Conservation (phyloP, 2,888 invertebrate genomes). For the Buathra laborator region DNA sequence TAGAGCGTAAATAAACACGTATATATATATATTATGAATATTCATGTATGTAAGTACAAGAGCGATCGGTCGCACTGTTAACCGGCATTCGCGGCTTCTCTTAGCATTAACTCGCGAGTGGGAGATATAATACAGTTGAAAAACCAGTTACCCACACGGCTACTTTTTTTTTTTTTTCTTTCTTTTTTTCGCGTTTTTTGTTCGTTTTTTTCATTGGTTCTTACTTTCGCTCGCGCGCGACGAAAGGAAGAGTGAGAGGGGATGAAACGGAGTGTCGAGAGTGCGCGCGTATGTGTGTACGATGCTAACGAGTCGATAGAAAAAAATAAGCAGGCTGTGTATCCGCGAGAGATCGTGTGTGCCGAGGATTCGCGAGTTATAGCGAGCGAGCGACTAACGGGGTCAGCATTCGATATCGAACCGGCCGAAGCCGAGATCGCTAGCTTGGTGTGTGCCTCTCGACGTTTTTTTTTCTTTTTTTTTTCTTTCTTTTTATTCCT, state of each 20-base stretch:
- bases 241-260: slow-evolving; percentile 81
- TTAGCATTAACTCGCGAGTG: slow-evolving; percentile 6
- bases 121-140: slow-evolving; percentile 74
- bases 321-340: slow-evolving; percentile 7
- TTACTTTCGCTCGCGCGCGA: slow-evolving; percentile 81
- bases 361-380: slow-evolving; percentile 30
- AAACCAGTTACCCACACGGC: slow-evolving; percentile 80
- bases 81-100: slow-evolving; percentile 17
- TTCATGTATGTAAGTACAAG: slow-evolving; percentile 46
- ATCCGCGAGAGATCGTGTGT: slow-evolving; percentile 31
- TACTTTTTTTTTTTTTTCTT: slow-evolving; percentile 72
- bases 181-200: slow-evolving; percentile 60
- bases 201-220: slow-evolving; percentile 74
- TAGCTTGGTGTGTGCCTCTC: slow-evolving; percentile 54
- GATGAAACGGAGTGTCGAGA: slow-evolving; percentile 4
- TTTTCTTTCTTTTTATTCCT: background rate
- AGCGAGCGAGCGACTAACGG: slow-evolving; percentile 53
- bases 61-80: slow-evolving; percentile 12
- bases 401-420: slow-evolving; percentile 79
- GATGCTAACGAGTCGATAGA: slow-evolving; percentile 47
- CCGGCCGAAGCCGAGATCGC: slow-evolving; percentile 68
- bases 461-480: background rate
- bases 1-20: background rate
- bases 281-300: slow-evolving; percentile 14
- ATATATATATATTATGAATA: background rate